Evolutionary conservation across 2,888 invertebrate genomes (phyloP).

Genomic region (Aleiodes testaceus): DNA sequence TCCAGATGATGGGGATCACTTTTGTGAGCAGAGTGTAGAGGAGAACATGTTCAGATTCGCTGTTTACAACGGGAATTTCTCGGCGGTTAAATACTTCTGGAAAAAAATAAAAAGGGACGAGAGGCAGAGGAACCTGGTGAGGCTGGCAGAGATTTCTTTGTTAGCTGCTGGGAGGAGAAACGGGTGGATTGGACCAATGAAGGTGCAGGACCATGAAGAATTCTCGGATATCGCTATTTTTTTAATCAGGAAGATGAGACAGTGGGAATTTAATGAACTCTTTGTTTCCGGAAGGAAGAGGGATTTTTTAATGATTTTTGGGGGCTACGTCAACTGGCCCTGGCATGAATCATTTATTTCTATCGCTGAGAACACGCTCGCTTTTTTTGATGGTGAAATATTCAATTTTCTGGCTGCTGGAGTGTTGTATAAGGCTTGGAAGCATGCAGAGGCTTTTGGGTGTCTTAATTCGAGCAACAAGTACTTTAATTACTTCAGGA

Average conservation of each 20-base stretch:
- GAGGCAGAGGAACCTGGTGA: neutral
- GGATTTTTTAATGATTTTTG: slow-evolving; percentile 7
- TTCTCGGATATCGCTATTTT: slow-evolving; percentile 1
- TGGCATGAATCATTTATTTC: slow-evolving; percentile 13
- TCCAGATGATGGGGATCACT: neutral
- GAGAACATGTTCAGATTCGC: slow-evolving; percentile 25
- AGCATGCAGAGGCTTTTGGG: slow-evolving; percentile 1
- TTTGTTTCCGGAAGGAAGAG: slow-evolving; percentile 2
- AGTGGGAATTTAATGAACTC: neutral
- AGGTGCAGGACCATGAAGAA: slow-evolving; percentile 14
- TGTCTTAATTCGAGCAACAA: neutral
- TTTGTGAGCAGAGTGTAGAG: neutral
- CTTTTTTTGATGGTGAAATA: neutral
- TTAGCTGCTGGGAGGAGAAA: slow-evolving; percentile 3
- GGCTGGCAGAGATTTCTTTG: slow-evolving; percentile 2
- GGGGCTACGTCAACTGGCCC: slow-evolving; percentile 2
- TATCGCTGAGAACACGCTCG: neutral
- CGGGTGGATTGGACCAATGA: slow-evolving; percentile 13
- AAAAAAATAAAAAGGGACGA: neutral
- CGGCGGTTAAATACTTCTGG: slow-evolving; percentile 21
- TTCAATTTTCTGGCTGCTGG: slow-evolving; percentile 19
- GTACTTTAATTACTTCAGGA: slow-evolving; percentile 8
- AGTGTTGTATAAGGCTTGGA: slow-evolving; percentile 14
- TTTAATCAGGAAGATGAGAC: neutral
- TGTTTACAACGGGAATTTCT: slow-evolving; percentile 4